phyloP scores from a whole-genome alignment of 2,797 vertebrate species.

The Phrynocephalus forsythii region DNA sequence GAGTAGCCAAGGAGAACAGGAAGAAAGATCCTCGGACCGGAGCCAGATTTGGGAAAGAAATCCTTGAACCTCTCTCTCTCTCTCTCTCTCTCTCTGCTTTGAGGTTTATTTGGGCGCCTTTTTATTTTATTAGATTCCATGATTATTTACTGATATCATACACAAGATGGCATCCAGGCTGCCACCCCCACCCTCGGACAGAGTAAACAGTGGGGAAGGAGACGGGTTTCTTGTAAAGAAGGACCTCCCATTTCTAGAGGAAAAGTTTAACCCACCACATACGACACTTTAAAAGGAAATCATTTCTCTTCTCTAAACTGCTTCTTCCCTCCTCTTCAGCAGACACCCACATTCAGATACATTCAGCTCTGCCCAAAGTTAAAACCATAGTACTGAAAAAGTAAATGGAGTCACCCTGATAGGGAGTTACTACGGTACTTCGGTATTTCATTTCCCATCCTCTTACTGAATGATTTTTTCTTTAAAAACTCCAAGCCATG shows the following conservation, averaged over 20 bases:
- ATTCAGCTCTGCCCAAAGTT: neutral
- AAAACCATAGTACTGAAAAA: neutral
- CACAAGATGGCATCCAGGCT: neutral
- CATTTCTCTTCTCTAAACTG: too few species aligned
- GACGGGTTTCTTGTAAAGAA: too few species aligned
- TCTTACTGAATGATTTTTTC: neutral
- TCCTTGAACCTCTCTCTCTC: too few species aligned
- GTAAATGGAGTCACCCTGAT: neutral
- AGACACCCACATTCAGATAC: neutral
- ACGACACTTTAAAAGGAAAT: neutral
- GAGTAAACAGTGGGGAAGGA: neutral
- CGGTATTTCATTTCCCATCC: neutral
- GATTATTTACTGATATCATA: neutral
- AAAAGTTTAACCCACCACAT: neutral
- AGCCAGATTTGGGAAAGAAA: neutral
- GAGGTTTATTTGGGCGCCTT: neutral
- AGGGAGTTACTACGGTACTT: neutral
- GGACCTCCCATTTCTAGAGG: neutral
- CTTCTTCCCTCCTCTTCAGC: neutral
- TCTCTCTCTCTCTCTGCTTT: neutral
- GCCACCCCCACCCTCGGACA: neutral
- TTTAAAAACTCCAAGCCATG: neutral
- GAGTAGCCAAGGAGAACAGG: neutral
- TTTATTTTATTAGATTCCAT: neutral
- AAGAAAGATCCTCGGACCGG: too few species aligned